phyloP scores from a whole-genome alignment of 1,140 invertebrate species.

The Brachionus paranguensis region DNA sequence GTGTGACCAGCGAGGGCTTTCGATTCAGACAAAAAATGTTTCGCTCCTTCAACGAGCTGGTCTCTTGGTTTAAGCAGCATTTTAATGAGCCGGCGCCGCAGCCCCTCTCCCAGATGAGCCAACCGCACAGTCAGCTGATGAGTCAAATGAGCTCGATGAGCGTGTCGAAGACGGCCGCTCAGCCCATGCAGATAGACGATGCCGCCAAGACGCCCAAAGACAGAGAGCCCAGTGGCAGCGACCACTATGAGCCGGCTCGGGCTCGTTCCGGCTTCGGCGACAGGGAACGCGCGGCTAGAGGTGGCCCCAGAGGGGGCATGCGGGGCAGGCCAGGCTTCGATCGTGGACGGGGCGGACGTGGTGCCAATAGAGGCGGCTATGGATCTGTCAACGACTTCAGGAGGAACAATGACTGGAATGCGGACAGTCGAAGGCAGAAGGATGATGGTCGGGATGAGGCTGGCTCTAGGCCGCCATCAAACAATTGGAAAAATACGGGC shows the following conservation, averaged over 20 bases:
- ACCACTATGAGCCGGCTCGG: neutral
- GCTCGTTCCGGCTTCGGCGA: neutral
- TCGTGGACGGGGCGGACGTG: neutral
- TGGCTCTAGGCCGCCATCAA: neutral
- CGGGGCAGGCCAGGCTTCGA: neutral
- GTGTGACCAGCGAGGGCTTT: slow-evolving; percentile 83
- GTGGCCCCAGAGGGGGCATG: neutral
- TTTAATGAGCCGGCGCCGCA: slow-evolving; percentile 78
- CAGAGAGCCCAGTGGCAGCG: neutral
- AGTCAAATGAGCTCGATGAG: neutral
- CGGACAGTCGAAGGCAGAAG: neutral
- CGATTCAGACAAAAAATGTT: slow-evolving; percentile 81
- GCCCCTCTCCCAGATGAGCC: neutral
- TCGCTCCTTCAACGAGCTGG: slow-evolving; percentile 70
- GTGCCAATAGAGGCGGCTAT: neutral
- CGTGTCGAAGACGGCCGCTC: neutral
- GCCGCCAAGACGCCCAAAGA: neutral
- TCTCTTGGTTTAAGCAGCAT: slow-evolving; percentile 97
- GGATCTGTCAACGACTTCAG: neutral
- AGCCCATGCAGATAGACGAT: neutral
- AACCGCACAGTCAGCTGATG: neutral
- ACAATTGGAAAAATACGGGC: neutral
- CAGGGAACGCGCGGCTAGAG: neutral
- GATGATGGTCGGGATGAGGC: neutral
- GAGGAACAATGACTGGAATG: neutral